These are phyloP conservation scores for Malacoraja senta DNA, from an alignment of 2,797 vertebrate genomes.

Conservation along the genomic window DNA sequence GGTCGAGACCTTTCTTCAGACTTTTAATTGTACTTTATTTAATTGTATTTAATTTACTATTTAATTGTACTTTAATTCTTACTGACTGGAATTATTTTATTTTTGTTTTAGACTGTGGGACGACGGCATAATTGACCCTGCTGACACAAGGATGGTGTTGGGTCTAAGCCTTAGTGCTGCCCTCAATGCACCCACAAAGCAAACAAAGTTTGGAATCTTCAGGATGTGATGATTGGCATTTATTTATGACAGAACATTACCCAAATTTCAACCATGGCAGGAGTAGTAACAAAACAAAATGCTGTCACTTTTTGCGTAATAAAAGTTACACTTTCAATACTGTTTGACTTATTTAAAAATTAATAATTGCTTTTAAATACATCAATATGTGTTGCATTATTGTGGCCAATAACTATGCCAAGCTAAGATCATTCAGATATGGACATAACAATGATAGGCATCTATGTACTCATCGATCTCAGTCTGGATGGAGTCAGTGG, in stretches of 20 bases:
- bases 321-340: background rate
- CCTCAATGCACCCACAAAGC: conserved; percentile 79
- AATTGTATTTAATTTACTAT: too few species aligned
- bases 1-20: too few species aligned
- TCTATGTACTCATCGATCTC: background rate
- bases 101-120: conserved; percentile 78
- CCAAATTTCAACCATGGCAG: background rate
- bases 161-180: conserved; percentile 87
- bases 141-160: conserved; percentile 84
- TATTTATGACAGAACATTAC: background rate
- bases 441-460: background rate
- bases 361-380: background rate
- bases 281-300: background rate
- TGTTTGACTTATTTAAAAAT: background rate
- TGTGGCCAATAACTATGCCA: too few species aligned
- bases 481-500: background rate
- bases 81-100: background rate
- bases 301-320: background rate
- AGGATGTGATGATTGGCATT: conserved; percentile 67
- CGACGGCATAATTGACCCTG: conserved; percentile 93
- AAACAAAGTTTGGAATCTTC: conserved; percentile 83
- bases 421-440: background rate
- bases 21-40: too few species aligned
- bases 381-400: background rate
- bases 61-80: background rate